Evolutionary conservation across 1,140 invertebrate genomes (phyloP), one percentile per base, ranked within the genome.

Genomic region (Rhyacophila brunnea): DNA sequence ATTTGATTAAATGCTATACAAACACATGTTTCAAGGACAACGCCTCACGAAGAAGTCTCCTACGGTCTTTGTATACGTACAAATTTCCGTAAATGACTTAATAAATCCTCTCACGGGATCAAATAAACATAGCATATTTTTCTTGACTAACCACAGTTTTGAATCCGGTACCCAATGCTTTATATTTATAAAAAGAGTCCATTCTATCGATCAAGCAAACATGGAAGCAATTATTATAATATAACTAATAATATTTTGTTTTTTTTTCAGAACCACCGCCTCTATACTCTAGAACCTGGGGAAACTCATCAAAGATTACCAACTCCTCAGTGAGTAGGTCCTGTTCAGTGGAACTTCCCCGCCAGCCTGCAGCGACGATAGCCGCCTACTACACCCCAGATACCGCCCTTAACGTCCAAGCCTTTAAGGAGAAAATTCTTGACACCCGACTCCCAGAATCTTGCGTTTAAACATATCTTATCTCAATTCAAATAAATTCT

Each of bases 371-470:
- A 3, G 54, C 62, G n/a, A 47, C 62, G 32, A 28, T 65, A 1
- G 62, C 62, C 20, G 62, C 62, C 35, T 65, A 65, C 44, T 65
- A 65, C 40, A 65, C 62, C 20, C 62, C 62, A 13, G 62, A 65
- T 55, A 46, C 62, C 42, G 48, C 62, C 38, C 62, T 65, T 9
- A 65, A 65, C 48, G 62, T 65, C 7, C 62, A 65, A 42, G 62
- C 62, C 9, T 65, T 65, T 58, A 65, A 65, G 50, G 62, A 65
- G 40, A 65, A 65, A 23, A 65, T 65, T 18, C 45, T 65, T 14
- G 62, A 65, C 46, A 65, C 62, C 1, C 53, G 62, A 60, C 62
- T 65, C 11, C 62, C 62, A 38, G 62, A 65, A 36, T 60, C 58
- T 18, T 65, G 62, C 20, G 62, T 65, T n/a, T 65, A 65, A 65